Percentiles rank a stretch among this genome's conserved stretches.
phyloP scores from a whole-genome alignment of 2,888 invertebrate species.

The Cerceris ruficornis region DNA sequence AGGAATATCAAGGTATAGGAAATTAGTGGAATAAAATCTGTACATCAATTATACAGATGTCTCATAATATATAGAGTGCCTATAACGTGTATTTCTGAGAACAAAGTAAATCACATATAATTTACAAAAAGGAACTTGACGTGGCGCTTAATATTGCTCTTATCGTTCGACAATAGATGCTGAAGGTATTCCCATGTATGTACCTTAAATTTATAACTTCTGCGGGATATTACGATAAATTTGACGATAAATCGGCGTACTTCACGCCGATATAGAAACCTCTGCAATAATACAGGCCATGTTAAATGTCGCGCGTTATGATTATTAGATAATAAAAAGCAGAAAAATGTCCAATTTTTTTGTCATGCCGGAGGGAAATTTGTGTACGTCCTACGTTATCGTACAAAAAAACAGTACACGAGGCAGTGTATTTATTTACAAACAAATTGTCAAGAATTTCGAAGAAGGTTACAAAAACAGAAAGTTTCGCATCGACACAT shows the following conservation, averaged over 20 bases:
- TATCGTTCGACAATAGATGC: conserved; percentile 45
- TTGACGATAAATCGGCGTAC: conserved; percentile 10
- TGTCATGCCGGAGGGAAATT: conserved; percentile 4
- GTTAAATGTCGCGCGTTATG: too few relatives aligned
- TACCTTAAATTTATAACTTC: conserved; percentile 33
- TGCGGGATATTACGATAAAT: conserved; percentile 17
- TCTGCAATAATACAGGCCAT: too few relatives aligned
- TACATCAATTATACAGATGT: conserved; percentile 37
- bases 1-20: conserved; percentile 1
- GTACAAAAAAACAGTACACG: conserved; percentile 13
- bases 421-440: conserved; percentile 45
- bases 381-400: conserved; percentile 2
- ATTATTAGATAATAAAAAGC: neutral
- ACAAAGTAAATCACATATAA: conserved; percentile 64
- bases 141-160: conserved; percentile 59
- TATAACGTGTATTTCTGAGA: conserved; percentile 64
- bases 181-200: conserved; percentile 36
- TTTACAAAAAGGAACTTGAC: conserved; percentile 65
- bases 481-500: neutral
- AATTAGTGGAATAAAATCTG: conserved; percentile 11
- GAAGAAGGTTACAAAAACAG: neutral
- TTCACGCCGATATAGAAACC: too few relatives aligned
- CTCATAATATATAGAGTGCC: conserved; percentile 54
- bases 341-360: neutral
- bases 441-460: conserved; percentile 15